Base-by-base conservation (phyloP, 1,140 invertebrate species). In the Drosophila sproati region DNA sequence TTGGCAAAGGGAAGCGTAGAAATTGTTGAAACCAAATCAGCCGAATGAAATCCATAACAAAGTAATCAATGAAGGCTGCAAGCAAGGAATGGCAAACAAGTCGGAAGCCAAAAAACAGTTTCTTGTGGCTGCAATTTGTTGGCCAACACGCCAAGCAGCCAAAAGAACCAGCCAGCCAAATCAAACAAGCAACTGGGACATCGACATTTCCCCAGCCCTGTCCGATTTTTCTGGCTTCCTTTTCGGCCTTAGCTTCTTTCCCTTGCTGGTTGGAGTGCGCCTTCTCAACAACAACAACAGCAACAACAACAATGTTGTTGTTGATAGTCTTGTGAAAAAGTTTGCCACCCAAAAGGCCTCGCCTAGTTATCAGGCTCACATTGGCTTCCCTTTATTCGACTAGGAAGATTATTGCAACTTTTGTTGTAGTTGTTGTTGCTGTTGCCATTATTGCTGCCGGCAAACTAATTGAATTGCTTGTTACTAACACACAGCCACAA, bases 51-150 rank as follows among this genome's bases (percentile, higher is more conserved):
- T 89, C 85, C 68, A 87, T 87, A 83, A 82, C 82, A 86, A 87
- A 83, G 83, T 88, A 87, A 87, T 87, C 83, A 87, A 87, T 83
- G 80, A 83, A 74, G 66, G 78, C 71, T 72, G 82, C 73, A 62
- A 59, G 60, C 51, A 45, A 63, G 73, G 70, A 86, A 64, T 72
- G 39, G 47, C 68, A 71, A 71, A 51, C 60, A 75, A 80, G 80
- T 80, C 82, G 82, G 82, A 86, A 86, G 82, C 78, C 68, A 79
- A 71, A 86, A 75, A 82, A 77, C 73, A 69, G 82, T 87, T 86
- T 88, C 80, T 87, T 83, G 83, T 77, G 83, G 85, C 83, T 83
- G 87, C 85, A 78, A 78, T 87, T 79, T 87, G 77, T 83, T 88
- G 80, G 72, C 82, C 77, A 88, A 83, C 82, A 87, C 83, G 77